Conservation (phyloP, 2,888 invertebrate genomes). For the Thecocarcelia acutangulata region DNA sequence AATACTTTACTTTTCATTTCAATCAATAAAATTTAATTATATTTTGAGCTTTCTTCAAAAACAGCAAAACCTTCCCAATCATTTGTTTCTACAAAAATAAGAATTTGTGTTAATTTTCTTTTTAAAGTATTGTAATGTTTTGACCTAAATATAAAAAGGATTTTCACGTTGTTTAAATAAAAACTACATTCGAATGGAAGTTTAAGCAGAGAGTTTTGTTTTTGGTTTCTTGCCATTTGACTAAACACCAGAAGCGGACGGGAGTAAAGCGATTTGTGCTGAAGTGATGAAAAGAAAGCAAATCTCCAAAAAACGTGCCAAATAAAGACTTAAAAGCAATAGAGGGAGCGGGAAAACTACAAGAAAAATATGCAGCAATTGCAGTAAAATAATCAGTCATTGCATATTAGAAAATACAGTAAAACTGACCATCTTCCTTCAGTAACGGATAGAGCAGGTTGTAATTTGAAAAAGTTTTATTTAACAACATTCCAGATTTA, state of each 20-base stretch:
- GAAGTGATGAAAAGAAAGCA: slow-evolving; percentile 35
- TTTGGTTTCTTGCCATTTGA: background rate
- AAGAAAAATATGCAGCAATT: background rate
- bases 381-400: background rate
- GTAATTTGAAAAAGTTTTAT: background rate
- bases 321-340: background rate
- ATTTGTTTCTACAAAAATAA: too few relatives aligned
- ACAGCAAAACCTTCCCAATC: too few relatives aligned
- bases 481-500: background rate
- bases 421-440: too few relatives aligned
- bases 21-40: too few relatives aligned
- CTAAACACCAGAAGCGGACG: background rate
- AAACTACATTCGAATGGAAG: slow-evolving; percentile 37
- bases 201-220: too few relatives aligned
- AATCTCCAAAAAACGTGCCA: slow-evolving; percentile 10
- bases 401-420: background rate
- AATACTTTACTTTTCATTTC: too few relatives aligned
- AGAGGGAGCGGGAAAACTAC: background rate
- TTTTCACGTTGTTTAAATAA: slow-evolving; percentile 58
- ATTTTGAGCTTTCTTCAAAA: too few relatives aligned
- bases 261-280: background rate
- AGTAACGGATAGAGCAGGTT: background rate
- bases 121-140: background rate
- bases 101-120: too few relatives aligned
- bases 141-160: slow-evolving; percentile 40